Evolutionary conservation across 2,113 vertebrate species (phyloP).

Genomic region (Hemibagrus wyckioides): DNA sequence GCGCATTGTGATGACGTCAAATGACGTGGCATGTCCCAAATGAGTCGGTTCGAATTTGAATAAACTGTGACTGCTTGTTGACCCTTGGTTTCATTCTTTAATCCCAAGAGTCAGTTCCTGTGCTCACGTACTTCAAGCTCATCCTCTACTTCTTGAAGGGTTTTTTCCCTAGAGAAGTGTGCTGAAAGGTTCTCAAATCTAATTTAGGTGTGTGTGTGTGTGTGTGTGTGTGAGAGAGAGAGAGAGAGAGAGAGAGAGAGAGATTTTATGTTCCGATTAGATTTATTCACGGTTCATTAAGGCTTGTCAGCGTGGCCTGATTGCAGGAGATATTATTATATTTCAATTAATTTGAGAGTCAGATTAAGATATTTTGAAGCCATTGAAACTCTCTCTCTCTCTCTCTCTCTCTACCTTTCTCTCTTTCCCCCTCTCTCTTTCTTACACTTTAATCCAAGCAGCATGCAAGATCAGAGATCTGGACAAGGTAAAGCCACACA

Average conservation of each 20-base stretch:
- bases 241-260: background rate
- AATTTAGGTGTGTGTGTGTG: constrained; percentile 8
- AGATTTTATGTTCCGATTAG: constrained; percentile 35
- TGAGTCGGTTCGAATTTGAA: background rate
- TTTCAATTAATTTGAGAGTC: constrained; percentile 35
- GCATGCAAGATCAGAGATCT: background rate
- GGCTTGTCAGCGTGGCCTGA: constrained; percentile 18
- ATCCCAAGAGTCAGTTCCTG: background rate
- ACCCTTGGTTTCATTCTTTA: background rate
- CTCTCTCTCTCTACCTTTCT: background rate
- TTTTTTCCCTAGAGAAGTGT: constrained; percentile 22
- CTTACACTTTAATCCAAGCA: constrained; percentile 14
- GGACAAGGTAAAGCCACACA: background rate
- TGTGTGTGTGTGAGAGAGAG: background rate
- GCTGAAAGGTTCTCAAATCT: constrained; percentile 14
- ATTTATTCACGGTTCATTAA: constrained; percentile 35
- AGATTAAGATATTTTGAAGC: constrained; percentile 22
- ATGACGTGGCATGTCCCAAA: background rate
- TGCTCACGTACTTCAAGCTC: background rate
- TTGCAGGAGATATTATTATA: constrained; percentile 32
- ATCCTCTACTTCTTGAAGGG: background rate
- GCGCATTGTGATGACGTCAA: too few relatives aligned
- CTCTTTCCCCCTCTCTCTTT: constrained; percentile 25
- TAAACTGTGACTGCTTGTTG: background rate
- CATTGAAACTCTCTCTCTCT: background rate